Conservation (phyloP, 2,888 invertebrate species). For the Gari tellinella region DNA sequence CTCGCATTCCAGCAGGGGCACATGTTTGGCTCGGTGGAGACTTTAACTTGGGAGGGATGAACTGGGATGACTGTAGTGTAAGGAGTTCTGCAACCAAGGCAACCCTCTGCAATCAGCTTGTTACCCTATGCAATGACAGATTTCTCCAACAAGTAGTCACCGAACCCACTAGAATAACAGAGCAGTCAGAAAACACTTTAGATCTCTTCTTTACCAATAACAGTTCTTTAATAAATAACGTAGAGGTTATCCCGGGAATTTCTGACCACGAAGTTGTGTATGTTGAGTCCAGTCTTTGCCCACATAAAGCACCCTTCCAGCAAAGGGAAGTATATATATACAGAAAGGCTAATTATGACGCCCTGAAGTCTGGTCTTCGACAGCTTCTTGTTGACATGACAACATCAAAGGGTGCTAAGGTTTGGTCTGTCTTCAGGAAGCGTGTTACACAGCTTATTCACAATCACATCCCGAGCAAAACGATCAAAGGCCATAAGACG, state of each 20-base stretch:
- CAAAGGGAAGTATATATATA: neutral
- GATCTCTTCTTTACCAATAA: constrained; percentile 11
- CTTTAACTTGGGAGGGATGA: too few species aligned
- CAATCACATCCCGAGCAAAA: constrained; percentile 15
- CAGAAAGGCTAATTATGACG: constrained; percentile 1
- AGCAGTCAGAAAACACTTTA: neutral
- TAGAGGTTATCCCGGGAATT: constrained; percentile 3
- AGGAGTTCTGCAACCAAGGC: too few species aligned
- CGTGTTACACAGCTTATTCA: constrained; percentile 10
- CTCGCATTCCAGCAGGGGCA: too few species aligned
- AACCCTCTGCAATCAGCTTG: too few species aligned
- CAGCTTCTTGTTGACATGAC: constrained; percentile 1
- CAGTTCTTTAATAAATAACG: neutral
- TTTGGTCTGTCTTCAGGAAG: constrained; percentile 5
- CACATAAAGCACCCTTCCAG: neutral
- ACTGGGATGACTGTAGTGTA: too few species aligned
- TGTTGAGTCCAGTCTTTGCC: neutral
- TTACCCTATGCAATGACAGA: constrained; percentile 7
- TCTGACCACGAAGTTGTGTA: constrained; percentile 2
- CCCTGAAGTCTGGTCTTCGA: neutral
- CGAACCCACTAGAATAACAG: constrained; percentile 16
- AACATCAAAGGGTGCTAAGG: neutral
- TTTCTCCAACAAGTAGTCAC: neutral
- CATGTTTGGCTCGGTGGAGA: too few species aligned
- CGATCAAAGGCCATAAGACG: constrained; percentile 4